A percentile compares a stretch with the other conserved stretches of the same genome.
Conservation (phyloP, 2,113 vertebrate genomes). For the Malurus elegans region DNA sequence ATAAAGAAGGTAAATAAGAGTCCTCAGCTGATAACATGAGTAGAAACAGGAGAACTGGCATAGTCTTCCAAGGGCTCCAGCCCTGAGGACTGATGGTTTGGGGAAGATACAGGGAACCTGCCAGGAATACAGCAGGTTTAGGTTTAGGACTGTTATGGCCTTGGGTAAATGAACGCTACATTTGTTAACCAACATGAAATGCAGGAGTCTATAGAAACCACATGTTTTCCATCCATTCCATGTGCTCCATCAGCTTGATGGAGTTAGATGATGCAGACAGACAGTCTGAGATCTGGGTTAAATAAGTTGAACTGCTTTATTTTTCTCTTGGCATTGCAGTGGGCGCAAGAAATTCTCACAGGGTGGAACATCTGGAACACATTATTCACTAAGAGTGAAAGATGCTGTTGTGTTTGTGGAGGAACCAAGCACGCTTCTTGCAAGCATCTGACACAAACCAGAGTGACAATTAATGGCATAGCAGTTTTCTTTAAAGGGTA, state of each 20-base stretch:
- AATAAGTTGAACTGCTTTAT: conserved; percentile 61
- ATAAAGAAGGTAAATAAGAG: neutral
- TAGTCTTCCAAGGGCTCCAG: neutral
- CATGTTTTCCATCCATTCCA: conserved; percentile 51
- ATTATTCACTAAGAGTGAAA: conserved; percentile 54
- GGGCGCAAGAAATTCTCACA: conserved; percentile 53
- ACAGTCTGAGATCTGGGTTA: conserved; percentile 69
- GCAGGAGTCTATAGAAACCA: conserved; percentile 28
- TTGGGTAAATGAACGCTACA: neutral
- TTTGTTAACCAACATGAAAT: conserved; percentile 51
- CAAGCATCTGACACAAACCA: conserved; percentile 57
- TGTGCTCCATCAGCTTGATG: conserved; percentile 53
- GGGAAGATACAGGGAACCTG: neutral
- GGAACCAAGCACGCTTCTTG: conserved; percentile 44
- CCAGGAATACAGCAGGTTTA: neutral
- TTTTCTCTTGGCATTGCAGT: conserved; percentile 43
- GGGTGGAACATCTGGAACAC: conserved; percentile 44
- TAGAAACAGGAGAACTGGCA: neutral
- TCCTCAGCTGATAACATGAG: neutral
- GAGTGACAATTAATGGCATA: conserved; percentile 31
- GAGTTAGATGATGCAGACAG: conserved; percentile 64
- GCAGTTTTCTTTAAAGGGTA: conserved; percentile 37
- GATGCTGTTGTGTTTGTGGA: conserved; percentile 55
- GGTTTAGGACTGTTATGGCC: neutral
- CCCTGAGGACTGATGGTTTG: neutral